Evolutionary conservation across 2,797 vertebrate genomes (phyloP).

Genomic region (Gymnodraco acuticeps): DNA sequence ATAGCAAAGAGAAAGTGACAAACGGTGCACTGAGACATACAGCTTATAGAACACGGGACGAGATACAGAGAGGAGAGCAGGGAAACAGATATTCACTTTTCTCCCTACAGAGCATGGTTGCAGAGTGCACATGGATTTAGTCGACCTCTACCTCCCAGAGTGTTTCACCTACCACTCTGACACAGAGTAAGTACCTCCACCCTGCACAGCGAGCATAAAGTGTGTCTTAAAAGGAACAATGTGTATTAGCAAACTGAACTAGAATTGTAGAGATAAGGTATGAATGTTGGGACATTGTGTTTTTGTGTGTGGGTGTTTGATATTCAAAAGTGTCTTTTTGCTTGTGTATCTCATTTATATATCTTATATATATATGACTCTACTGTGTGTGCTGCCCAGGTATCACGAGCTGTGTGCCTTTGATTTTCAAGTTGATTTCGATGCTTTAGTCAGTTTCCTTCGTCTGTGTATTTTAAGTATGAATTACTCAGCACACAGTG

Average conservation of each 20-base stretch:
- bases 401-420: neutral
- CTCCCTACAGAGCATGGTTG: conserved; percentile 69
- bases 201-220: neutral
- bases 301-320: neutral
- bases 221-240: neutral
- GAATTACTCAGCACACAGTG: neutral
- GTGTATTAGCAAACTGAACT: conserved; percentile 1
- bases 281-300: neutral
- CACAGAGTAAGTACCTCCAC: conserved; percentile 76
- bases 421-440: neutral
- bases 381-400: neutral
- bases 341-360: no score
- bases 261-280: no score
- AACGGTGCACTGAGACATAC: conserved; percentile 23
- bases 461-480: neutral
- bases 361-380: no score
- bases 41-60: conserved; percentile 4
- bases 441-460: conserved; percentile 2
- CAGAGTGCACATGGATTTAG: conserved; percentile 81
- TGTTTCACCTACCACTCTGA: conserved; percentile 83
- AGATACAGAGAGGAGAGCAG: neutral
- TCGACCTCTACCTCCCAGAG: conserved; percentile 83
- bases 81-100: conserved; percentile 16
- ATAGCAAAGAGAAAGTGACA: conserved; percentile 36
- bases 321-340: neutral